A percentile compares a stretch with the other conserved stretches of the same genome.
These are phyloP conservation scores for Chydorus sphaericus DNA, from an alignment of 2,888 invertebrate genomes.

Conservation along the genomic window DNA sequence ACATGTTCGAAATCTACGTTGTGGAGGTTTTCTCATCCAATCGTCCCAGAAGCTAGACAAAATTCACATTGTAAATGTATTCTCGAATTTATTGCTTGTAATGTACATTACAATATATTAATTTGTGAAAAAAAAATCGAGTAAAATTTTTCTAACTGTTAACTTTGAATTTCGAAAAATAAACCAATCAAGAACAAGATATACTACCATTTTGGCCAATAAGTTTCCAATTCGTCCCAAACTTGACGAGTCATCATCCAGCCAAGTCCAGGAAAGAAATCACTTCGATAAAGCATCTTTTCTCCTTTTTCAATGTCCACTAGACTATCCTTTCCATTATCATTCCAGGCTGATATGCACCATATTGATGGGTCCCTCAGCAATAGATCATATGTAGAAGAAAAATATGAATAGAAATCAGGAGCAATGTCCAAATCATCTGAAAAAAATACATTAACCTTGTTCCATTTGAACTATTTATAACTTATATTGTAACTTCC, in stretches of 20 bases:
- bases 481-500: constrained; percentile 14
- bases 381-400: constrained; percentile 78
- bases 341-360: constrained; percentile 99
- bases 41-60: constrained; percentile 88
- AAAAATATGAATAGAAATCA: constrained; percentile 95
- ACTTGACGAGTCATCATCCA: constrained; percentile 80
- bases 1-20: constrained; percentile 74
- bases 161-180: background rate
- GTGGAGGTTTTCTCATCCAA: constrained; percentile 89
- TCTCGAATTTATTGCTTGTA: too few relatives aligned
- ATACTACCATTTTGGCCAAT: constrained; percentile 85
- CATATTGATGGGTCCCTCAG: constrained; percentile 71
- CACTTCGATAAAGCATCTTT: constrained; percentile 78
- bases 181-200: constrained; percentile 1
- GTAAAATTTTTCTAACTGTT: too few relatives aligned
- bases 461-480: background rate
- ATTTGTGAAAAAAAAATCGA: too few relatives aligned
- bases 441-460: constrained; percentile 27
- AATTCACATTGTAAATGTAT: too few relatives aligned
- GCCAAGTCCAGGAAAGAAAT: constrained; percentile 96
- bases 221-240: constrained; percentile 71
- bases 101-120: too few relatives aligned
- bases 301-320: constrained; percentile 51
- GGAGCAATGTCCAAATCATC: constrained; percentile 94
- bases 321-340: constrained; percentile 83